Percentiles rank a stretch among this genome's conserved stretches.
These are phyloP conservation scores for Rhaphigaster nebulosa DNA, from an alignment of 2,888 invertebrate genomes.

Conservation along the genomic window DNA sequence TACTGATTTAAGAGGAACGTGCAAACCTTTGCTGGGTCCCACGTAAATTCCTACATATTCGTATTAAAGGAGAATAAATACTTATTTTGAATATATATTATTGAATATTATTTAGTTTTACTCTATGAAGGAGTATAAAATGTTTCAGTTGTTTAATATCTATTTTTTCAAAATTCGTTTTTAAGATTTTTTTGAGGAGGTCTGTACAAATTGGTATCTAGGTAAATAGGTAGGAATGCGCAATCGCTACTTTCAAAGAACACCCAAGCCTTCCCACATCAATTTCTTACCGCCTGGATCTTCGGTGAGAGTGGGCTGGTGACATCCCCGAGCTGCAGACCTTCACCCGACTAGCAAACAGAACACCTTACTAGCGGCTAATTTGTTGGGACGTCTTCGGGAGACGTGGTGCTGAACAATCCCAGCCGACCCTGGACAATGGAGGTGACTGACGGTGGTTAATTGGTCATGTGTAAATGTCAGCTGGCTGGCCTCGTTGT, in stretches of 20 bases:
- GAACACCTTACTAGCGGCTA: neutral
- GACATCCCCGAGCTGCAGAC: neutral
- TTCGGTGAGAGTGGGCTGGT: neutral
- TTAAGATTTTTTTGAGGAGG: neutral
- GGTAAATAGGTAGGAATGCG: neutral
- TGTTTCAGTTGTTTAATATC: too few species aligned
- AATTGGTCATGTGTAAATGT: constrained; percentile 49
- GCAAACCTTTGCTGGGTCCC: too few species aligned
- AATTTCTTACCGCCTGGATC: neutral
- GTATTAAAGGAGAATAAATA: too few species aligned
- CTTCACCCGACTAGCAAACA: neutral
- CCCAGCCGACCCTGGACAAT: neutral
- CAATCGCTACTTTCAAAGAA: neutral
- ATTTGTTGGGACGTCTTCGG: constrained; percentile 16
- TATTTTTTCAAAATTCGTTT: too few species aligned
- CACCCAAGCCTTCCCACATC: neutral
- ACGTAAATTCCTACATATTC: too few species aligned
- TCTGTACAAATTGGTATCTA: neutral
- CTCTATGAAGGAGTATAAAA: neutral
- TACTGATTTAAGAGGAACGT: too few species aligned
- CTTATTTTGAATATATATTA: too few species aligned
- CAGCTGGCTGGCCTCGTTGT: constrained; percentile 37
- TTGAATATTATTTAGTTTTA: too few species aligned
- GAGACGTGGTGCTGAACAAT: neutral
- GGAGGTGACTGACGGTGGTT: constrained; percentile 44